phyloP scores from a whole-genome alignment of 2,888 invertebrate genomes.

The Ichneumon xanthorius region DNA sequence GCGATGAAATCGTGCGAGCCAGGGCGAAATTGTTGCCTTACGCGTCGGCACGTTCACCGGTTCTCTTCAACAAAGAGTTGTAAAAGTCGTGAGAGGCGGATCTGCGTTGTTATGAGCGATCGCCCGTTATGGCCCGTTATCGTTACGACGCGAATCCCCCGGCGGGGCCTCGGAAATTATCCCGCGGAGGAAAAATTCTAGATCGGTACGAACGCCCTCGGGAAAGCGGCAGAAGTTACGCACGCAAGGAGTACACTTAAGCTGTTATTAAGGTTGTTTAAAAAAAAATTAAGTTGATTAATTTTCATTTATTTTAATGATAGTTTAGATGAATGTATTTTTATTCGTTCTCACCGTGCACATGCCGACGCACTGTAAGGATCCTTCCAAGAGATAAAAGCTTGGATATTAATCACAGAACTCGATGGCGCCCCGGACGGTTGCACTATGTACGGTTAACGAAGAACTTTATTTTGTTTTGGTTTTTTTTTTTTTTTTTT shows the following conservation, averaged over 20 bases:
- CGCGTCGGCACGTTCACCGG: background rate
- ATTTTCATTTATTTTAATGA: background rate
- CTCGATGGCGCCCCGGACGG: constrained; percentile 8
- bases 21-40: constrained; percentile 48
- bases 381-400: background rate
- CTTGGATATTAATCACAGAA: background rate
- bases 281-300: background rate
- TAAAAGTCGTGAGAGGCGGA: constrained; percentile 7
- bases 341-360: constrained; percentile 29
- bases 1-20: background rate
- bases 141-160: constrained; percentile 15
- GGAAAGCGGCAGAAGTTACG: constrained; percentile 32
- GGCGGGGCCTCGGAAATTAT: constrained; percentile 5
- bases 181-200: constrained; percentile 19
- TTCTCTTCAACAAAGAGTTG: constrained; percentile 40
- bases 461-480: background rate
- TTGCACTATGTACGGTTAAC: background rate
- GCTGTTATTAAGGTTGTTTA: background rate
- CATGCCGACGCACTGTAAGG: constrained; percentile 17
- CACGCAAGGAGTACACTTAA: background rate
- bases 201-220: constrained; percentile 2
- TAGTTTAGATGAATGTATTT: background rate
- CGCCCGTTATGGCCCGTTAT: background rate
- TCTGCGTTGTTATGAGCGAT: background rate
- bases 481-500: background rate